Conservation (phyloP, 2,113 vertebrate species). For the Peromyscus polionotus region DNA sequence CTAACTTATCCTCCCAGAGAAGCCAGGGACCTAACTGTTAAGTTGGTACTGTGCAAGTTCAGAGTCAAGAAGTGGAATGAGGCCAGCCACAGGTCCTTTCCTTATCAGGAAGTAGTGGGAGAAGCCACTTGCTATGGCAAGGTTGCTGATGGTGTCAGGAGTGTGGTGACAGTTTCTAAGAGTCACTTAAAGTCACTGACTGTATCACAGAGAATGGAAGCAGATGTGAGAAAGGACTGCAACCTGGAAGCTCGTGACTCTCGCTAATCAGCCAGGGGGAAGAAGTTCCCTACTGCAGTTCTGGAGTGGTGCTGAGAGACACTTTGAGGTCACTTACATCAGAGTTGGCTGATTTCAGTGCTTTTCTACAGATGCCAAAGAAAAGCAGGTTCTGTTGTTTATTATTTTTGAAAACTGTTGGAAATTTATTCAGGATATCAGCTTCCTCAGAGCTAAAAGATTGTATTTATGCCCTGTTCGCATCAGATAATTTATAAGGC, state of each 20-base stretch:
- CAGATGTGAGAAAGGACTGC: no score
- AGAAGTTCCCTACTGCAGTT: neutral
- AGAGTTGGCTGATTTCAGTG: neutral
- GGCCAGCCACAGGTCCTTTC: neutral
- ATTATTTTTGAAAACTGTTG: constrained; percentile 60
- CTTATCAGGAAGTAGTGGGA: neutral
- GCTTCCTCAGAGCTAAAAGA: constrained; percentile 48
- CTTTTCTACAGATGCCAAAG: constrained; percentile 17
- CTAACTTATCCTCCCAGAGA: neutral
- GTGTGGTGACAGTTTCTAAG: neutral
- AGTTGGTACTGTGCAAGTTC: neutral
- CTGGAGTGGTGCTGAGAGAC: neutral
- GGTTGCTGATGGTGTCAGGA: neutral
- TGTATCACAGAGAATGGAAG: neutral
- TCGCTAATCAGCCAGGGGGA: neutral
- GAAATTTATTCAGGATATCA: constrained; percentile 63
- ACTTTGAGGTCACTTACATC: constrained; percentile 1
- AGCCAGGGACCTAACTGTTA: neutral
- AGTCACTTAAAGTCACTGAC: neutral
- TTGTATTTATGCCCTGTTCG: constrained; percentile 67
- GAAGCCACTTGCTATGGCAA: neutral
- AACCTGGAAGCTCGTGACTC: neutral
- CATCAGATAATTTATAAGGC: constrained; percentile 65
- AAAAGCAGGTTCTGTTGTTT: constrained; percentile 18
- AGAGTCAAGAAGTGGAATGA: neutral